Evolutionary conservation across 2,888 invertebrate genomes (phyloP).

Genomic region (Lasioglossum villosulum): DNA sequence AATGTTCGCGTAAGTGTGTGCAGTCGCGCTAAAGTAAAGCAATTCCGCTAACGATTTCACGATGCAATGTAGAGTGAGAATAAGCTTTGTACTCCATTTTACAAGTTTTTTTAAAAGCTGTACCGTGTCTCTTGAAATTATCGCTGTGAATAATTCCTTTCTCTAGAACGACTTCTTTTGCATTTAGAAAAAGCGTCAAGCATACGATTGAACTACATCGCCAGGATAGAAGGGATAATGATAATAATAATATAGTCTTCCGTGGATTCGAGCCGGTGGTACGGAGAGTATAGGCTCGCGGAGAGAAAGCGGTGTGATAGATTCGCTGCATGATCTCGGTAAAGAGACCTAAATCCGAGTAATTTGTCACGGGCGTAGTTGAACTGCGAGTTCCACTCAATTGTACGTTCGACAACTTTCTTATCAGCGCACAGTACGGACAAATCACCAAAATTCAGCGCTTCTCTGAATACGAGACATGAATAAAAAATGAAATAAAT

Average conservation of each 20-base stretch:
- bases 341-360: neutral
- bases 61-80: neutral
- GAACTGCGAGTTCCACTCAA: neutral
- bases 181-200: neutral
- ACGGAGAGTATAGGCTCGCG: neutral
- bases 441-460: too few relatives aligned
- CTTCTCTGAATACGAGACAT: neutral
- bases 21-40: neutral
- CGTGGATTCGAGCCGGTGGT: neutral
- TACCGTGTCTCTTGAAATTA: neutral
- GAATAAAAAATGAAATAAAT: neutral
- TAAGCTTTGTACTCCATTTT: neutral
- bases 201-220: neutral
- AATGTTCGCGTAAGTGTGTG: neutral
- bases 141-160: neutral
- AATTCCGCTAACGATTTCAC: neutral
- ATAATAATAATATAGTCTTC: neutral
- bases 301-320: constrained; percentile 9
- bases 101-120: neutral
- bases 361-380: neutral
- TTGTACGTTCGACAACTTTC: neutral
- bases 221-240: neutral
- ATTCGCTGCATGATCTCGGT: neutral
- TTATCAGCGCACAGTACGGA: neutral
- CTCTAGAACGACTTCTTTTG: neutral